These are phyloP conservation scores for Pollimyrus isidori DNA, from an alignment of 2,113 vertebrate genomes.

Conservation along the genomic window DNA sequence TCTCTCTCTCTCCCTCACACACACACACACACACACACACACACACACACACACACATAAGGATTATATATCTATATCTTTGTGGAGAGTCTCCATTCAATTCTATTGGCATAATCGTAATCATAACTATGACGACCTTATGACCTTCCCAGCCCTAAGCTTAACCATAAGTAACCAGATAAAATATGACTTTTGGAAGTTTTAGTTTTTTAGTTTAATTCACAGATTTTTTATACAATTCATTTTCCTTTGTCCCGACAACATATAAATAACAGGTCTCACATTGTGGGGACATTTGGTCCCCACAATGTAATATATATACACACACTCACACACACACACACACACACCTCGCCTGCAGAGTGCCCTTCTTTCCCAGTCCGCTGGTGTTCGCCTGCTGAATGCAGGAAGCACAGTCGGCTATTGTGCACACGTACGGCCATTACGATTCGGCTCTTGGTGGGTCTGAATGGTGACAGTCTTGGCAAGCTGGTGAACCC, in stretches of 20 bases:
- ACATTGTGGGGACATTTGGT: neutral
- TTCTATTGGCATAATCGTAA: neutral
- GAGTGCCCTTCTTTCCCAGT: neutral
- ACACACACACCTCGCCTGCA: neutral
- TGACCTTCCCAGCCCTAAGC: neutral
- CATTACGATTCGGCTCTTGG: neutral
- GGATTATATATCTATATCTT: neutral
- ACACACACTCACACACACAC: neutral
- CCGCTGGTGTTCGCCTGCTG: neutral
- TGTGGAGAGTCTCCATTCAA: neutral
- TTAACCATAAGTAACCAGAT: neutral
- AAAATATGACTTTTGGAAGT: neutral
- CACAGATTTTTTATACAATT: neutral
- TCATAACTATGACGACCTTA: neutral
- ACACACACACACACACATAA: no score
- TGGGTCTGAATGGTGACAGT: slow-evolving; percentile 2
- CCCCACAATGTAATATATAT: neutral
- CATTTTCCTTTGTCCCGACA: neutral
- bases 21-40: neutral
- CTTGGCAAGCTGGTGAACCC: slow-evolving; percentile 12
- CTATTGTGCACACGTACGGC: slow-evolving; percentile 6
- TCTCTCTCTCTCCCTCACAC: no score
- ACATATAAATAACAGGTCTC: neutral
- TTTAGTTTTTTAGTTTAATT: neutral
- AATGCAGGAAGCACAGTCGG: slow-evolving; percentile 5